phyloP scores from a whole-genome alignment of 1,140 invertebrate species.

The Stegodyphus dumicola region DNA sequence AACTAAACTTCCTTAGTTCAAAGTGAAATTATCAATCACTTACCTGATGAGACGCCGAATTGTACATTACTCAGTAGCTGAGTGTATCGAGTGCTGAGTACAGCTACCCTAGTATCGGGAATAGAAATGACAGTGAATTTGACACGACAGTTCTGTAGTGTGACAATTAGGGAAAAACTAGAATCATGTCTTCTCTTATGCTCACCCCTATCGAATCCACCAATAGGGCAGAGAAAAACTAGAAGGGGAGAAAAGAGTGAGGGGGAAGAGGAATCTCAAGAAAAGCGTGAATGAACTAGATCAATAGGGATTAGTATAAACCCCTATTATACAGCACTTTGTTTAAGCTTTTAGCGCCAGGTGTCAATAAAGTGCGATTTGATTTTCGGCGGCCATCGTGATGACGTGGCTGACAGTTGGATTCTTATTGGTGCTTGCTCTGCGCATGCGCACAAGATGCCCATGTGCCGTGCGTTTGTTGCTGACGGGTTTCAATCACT shows the following conservation, averaged over 20 bases:
- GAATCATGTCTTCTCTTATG: not conserved
- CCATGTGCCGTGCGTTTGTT: too few species aligned
- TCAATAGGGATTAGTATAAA: constrained; percentile 60
- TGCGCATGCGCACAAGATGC: constrained; percentile 23
- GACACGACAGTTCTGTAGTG: constrained; percentile 14
- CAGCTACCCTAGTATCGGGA: not conserved
- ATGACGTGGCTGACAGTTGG: constrained; percentile 25
- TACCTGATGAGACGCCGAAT: constrained; percentile 14
- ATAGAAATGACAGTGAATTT: constrained; percentile 10
- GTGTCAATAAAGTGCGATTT: constrained; percentile 59
- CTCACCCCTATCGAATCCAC: constrained; percentile 10
- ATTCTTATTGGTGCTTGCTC: constrained; percentile 15
- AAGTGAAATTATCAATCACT: not conserved
- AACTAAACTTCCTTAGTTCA: too few species aligned
- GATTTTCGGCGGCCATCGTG: constrained; percentile 49
- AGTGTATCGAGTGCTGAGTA: not conserved
- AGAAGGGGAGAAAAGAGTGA: constrained; percentile 13
- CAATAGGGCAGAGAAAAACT: constrained; percentile 28
- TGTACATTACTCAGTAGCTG: constrained; percentile 14
- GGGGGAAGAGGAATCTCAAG: not conserved
- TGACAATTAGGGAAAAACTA: constrained; percentile 40
- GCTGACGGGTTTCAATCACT: too few species aligned
- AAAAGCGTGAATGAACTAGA: constrained; percentile 49
- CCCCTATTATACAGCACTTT: constrained; percentile 54
- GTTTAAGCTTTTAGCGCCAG: constrained; percentile 56